Conservation (phyloP, 2,797 vertebrate species). For the Sebastes iracundus region DNA sequence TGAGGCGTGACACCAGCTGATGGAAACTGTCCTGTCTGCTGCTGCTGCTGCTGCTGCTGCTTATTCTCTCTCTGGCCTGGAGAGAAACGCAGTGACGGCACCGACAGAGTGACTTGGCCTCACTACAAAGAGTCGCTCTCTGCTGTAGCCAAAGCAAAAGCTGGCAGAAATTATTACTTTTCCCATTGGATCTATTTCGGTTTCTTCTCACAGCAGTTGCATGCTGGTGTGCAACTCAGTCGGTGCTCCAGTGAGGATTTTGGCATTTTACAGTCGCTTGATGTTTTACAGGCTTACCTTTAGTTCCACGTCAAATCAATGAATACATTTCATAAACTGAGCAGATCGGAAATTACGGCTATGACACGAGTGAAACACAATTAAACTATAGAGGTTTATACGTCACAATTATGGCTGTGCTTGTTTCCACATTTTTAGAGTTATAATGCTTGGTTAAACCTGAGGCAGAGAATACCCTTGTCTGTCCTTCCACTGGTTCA, state of each 20-base stretch:
- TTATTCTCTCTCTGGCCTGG: not conserved
- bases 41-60: conserved; percentile 1
- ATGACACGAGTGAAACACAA: not conserved
- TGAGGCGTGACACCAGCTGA: conserved; percentile 58
- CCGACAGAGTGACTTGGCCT: conserved; percentile 29
- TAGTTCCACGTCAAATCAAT: not conserved
- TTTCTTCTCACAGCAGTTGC: conserved; percentile 3
- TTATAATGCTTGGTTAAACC: not conserved
- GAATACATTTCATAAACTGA: not conserved
- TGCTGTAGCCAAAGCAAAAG: conserved; percentile 20
- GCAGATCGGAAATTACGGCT: not conserved
- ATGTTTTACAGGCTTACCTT: not conserved
- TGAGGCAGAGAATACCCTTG: conserved; percentile 82
- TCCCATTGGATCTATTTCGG: not conserved
- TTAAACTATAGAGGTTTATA: not conserved
- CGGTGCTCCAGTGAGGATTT: not conserved
- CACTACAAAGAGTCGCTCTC: conserved; percentile 14
- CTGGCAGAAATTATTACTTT: not conserved
- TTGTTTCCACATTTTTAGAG: not conserved
- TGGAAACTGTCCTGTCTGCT: conserved; percentile 45
- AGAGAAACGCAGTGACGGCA: not conserved
- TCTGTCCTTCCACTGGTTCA: conserved; percentile 89
- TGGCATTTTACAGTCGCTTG: not conserved
- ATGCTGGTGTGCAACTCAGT: not conserved
- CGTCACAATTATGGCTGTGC: not conserved